Percentiles rank a stretch among this genome's conserved stretches.
Evolutionary conservation across 1,140 invertebrate genomes (phyloP).

Genomic region (Solenopsis invicta): DNA sequence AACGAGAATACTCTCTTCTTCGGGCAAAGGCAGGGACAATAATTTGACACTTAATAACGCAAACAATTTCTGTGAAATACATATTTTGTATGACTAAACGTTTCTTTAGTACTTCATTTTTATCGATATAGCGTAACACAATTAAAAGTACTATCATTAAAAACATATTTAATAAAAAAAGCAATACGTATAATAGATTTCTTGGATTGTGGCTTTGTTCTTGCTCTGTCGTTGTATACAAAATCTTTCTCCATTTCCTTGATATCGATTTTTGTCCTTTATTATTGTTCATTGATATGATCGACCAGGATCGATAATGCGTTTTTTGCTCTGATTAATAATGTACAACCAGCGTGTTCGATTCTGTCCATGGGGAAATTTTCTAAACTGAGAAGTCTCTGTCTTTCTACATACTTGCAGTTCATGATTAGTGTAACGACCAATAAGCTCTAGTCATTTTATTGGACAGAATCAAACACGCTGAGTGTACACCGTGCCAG

Average conservation of each 20-base stretch:
- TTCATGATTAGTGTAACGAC: too few species aligned
- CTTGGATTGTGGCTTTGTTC: not conserved
- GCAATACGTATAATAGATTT: not conserved
- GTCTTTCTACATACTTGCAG: too few species aligned
- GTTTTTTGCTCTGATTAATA: slow-evolving; percentile 1
- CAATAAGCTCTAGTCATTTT: too few species aligned
- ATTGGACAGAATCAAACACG: too few species aligned
- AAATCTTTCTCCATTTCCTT: not conserved
- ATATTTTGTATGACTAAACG: not conserved
- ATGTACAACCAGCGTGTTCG: too few species aligned
- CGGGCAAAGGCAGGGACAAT: not conserved
- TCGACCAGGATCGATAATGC: not conserved
- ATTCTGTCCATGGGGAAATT: too few species aligned
- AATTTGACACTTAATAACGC: not conserved
- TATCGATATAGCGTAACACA: not conserved
- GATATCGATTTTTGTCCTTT: not conserved
- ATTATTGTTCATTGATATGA: not conserved
- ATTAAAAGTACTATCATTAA: not conserved
- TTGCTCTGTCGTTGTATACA: not conserved
- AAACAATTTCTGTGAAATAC: not conserved
- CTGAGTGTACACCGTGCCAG: too few species aligned
- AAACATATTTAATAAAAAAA: slow-evolving; percentile 14
- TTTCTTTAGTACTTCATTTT: not conserved
- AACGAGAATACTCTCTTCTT: not conserved
- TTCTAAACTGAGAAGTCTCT: too few species aligned